Evolutionary conservation across 2,113 vertebrate genomes (phyloP).

Genomic region (Siniperca knerii): DNA sequence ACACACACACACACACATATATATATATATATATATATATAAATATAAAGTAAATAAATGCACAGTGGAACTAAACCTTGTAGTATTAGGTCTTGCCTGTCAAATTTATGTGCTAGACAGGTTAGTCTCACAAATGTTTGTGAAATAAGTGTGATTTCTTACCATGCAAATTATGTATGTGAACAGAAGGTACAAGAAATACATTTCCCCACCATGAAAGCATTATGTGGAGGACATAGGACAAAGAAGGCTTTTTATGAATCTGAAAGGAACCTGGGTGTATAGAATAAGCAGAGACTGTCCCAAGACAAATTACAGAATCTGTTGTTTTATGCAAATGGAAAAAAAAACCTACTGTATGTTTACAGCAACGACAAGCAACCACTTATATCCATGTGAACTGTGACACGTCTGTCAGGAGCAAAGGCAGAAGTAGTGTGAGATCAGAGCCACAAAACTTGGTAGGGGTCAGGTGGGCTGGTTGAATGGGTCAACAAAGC

Average conservation of each 20-base stretch:
- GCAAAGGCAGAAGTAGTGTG: background rate
- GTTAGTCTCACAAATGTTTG: constrained; percentile 40
- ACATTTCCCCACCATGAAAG: constrained; percentile 24
- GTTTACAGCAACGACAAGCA: background rate
- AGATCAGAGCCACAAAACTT: background rate
- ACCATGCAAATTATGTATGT: background rate
- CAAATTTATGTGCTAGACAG: background rate
- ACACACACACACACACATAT: constrained; percentile 48
- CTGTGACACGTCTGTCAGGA: background rate
- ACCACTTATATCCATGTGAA: background rate
- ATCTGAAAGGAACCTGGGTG: background rate
- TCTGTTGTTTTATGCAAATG: background rate
- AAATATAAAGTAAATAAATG: constrained; percentile 23
- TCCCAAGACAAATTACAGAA: background rate
- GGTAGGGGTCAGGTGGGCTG: background rate
- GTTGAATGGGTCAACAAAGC: background rate
- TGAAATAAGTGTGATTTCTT: constrained; percentile 29
- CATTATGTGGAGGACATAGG: background rate
- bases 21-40: background rate
- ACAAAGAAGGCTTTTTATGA: background rate
- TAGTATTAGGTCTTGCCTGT: background rate
- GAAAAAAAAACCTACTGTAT: background rate
- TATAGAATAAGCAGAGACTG: background rate
- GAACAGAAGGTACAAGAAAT: constrained; percentile 6
- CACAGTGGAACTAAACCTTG: constrained; percentile 28